These are phyloP conservation scores for Arothron firmamentum DNA, from an alignment of 2,113 vertebrate species.

Conservation along the genomic window DNA sequence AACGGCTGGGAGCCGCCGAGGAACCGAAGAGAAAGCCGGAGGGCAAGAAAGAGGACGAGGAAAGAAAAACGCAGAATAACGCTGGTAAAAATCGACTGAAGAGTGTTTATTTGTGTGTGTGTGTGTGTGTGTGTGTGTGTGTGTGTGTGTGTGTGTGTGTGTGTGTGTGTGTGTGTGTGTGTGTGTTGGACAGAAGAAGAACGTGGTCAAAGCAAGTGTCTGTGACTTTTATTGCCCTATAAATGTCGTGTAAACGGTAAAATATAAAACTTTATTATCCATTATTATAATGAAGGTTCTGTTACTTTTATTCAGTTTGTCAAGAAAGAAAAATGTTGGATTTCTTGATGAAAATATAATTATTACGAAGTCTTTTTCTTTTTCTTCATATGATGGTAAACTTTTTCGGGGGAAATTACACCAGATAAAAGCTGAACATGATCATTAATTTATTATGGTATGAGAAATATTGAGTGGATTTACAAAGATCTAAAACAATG, in stretches of 20 bases:
- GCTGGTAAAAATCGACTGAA: constrained; percentile 39
- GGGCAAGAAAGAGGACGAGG: constrained; percentile 54
- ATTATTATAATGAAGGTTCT: constrained; percentile 65
- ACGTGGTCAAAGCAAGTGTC: constrained; percentile 48
- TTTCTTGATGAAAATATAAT: too few relatives aligned
- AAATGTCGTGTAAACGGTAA: constrained; percentile 70
- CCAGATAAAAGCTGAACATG: too few relatives aligned
- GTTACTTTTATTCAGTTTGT: constrained; percentile 59
- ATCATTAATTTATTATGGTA: too few relatives aligned
- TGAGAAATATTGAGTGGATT: neutral
- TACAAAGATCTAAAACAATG: too few relatives aligned
- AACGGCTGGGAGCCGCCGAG: constrained; percentile 56
- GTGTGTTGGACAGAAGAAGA: constrained; percentile 22
- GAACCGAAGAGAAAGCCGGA: constrained; percentile 50
- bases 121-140: constrained; percentile 39
- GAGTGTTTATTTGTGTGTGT: constrained; percentile 52
- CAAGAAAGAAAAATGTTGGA: constrained; percentile 3
- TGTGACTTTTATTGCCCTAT: constrained; percentile 71
- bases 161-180: constrained; percentile 11
- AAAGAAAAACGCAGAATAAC: constrained; percentile 41
- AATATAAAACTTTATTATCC: constrained; percentile 68
- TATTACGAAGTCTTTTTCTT: too few relatives aligned
- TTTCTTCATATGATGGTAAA: too few relatives aligned
- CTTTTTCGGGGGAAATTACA: too few relatives aligned
- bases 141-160: constrained; percentile 20